These are phyloP conservation scores for Lathamus discolor DNA, from an alignment of 2,113 vertebrate species.

Conservation along the genomic window DNA sequence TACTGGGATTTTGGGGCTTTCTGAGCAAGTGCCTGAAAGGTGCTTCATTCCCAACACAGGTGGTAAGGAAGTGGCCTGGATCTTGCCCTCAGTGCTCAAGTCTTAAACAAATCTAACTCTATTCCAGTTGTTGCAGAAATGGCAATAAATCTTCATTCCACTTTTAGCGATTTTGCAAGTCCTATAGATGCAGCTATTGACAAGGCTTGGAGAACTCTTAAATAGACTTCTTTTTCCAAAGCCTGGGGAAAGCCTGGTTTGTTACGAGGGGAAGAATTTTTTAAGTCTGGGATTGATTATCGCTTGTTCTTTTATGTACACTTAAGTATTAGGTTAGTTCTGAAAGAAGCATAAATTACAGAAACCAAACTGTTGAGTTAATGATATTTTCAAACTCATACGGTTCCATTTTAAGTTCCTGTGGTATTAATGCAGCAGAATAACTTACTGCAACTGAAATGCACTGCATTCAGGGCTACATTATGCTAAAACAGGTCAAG, in stretches of 20 bases:
- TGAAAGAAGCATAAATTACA: slow-evolving; percentile 31
- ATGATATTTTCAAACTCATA: slow-evolving; percentile 34
- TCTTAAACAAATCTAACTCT: background rate
- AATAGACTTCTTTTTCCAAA: background rate
- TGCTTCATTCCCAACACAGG: background rate
- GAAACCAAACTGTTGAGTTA: slow-evolving; percentile 44
- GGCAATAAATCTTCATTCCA: background rate
- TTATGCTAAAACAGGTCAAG: slow-evolving; percentile 73
- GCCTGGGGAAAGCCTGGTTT: background rate
- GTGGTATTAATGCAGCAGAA: slow-evolving; percentile 23
- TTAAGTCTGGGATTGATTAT: slow-evolving; percentile 26
- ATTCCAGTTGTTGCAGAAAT: background rate
- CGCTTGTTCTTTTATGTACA: background rate
- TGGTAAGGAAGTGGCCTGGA: background rate
- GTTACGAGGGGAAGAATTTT: background rate
- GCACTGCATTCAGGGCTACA: background rate
- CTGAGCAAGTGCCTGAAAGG: background rate
- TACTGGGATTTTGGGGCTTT: background rate
- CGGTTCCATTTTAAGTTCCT: slow-evolving; percentile 21
- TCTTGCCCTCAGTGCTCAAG: background rate
- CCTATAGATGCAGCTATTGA: background rate
- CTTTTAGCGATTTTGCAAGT: background rate
- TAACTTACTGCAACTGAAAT: slow-evolving; percentile 34
- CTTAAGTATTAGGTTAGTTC: slow-evolving; percentile 31
- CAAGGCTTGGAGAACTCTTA: background rate